Conservation (phyloP, 1,140 invertebrate genomes). For the Drosophila suzukii region DNA sequence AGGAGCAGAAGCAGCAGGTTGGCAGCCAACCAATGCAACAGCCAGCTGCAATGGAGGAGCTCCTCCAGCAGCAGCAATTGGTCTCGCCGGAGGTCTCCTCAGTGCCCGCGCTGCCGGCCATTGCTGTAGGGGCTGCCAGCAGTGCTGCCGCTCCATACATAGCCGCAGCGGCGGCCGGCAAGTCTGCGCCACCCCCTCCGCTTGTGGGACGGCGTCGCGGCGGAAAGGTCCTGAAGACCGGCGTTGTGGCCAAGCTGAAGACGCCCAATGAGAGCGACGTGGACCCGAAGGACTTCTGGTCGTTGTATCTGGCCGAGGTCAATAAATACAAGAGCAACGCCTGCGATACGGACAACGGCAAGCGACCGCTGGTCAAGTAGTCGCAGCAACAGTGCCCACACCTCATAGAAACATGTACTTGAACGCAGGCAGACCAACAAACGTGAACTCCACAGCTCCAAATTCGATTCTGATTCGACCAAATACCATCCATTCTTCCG, state of each 20-base stretch:
- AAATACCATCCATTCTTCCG: neutral
- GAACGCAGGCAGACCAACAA: constrained; percentile 43
- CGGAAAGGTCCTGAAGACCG: constrained; percentile 94
- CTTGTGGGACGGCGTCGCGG: constrained; percentile 92
- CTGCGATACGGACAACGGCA: constrained; percentile 96
- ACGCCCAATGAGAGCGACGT: constrained; percentile 87
- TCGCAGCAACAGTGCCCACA: neutral
- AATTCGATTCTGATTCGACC: neutral
- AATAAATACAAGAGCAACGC: constrained; percentile 95
- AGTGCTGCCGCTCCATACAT: constrained; percentile 75
- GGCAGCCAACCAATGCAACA: constrained; percentile 44
- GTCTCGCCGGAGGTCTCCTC: constrained; percentile 28
- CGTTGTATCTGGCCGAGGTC: constrained; percentile 96
- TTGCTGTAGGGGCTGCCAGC: constrained; percentile 73
- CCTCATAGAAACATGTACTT: constrained; percentile 41
- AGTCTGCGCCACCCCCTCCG: constrained; percentile 68
- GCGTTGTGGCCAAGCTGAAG: constrained; percentile 94
- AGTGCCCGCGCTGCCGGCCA: constrained; percentile 64
- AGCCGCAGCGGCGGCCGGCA: constrained; percentile 83
- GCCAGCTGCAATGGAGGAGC: constrained; percentile 3
- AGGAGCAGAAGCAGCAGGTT: constrained; percentile 86
- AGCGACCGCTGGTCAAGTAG: constrained; percentile 95
- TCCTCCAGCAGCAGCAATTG: constrained; percentile 19
- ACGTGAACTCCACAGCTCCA: constrained; percentile 6
- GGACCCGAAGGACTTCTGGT: constrained; percentile 94